Conservation (phyloP, 2,888 invertebrate species). For the Perizoma affinitatum region DNA sequence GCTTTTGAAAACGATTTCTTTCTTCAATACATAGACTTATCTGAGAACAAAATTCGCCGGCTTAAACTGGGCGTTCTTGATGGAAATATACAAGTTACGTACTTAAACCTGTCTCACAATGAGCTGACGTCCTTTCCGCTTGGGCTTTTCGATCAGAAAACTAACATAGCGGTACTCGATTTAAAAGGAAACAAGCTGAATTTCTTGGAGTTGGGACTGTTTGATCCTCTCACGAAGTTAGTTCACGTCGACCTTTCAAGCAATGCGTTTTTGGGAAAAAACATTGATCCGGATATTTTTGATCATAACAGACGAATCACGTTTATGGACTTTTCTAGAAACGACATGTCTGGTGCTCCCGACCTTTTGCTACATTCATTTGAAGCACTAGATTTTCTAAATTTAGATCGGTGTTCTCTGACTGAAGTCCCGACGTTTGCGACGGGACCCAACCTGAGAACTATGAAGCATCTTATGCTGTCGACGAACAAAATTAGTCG, state of each 20-base stretch:
- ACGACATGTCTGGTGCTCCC: slow-evolving; percentile 54
- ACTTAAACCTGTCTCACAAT: slow-evolving; percentile 61
- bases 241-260: slow-evolving; percentile 56
- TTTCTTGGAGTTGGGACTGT: slow-evolving; percentile 51
- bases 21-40: slow-evolving; percentile 58
- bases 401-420: slow-evolving; percentile 57
- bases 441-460: slow-evolving; percentile 52
- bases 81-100: slow-evolving; percentile 44
- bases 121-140: slow-evolving; percentile 50
- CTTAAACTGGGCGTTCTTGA: slow-evolving; percentile 58
- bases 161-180: slow-evolving; percentile 55
- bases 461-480: slow-evolving; percentile 58
- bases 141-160: slow-evolving; percentile 58
- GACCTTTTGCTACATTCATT: slow-evolving; percentile 52
- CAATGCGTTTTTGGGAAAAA: slow-evolving; percentile 52
- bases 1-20: slow-evolving; percentile 52
- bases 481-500: slow-evolving; percentile 60
- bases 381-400: slow-evolving; percentile 48
- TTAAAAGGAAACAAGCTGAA: slow-evolving; percentile 55
- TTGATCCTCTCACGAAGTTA: slow-evolving; percentile 53
- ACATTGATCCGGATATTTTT: slow-evolving; percentile 52
- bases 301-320: slow-evolving; percentile 46
- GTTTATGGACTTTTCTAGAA: slow-evolving; percentile 59
- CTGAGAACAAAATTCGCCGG: slow-evolving; percentile 53
- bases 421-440: slow-evolving; percentile 60